Base-by-base conservation (phyloP, 2,888 invertebrate species). In the Drosophila cracens region DNA sequence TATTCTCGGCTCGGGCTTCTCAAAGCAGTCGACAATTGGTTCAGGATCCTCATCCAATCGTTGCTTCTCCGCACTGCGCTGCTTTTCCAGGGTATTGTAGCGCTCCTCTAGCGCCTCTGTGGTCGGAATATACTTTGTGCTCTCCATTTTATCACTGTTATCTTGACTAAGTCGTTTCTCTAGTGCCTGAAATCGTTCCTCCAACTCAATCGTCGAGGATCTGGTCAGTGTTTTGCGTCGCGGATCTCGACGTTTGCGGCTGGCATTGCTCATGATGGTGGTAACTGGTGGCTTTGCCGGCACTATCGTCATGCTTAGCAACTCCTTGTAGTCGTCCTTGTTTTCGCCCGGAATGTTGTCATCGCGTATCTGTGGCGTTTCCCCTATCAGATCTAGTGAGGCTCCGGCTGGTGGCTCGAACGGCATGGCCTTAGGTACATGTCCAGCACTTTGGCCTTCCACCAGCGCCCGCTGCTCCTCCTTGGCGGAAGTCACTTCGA, bases 141-240 rank as follows among this genome's bases (percentile, higher is more conserved):
- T 43, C 16, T 81, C 71, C 4, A 25, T 25, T 8, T 54, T 58
- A 56, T 73, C 70, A 34, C 31, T 29, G 21, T 54, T 58, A 18
- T 88, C 91, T 54, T 82, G 81, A 62, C 90, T 91, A 7, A 91
- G 67, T 1, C 84, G 77, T 13, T 84, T 79, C 49, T 91, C 91
- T 1, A 91, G 56, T 0, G 86, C 89, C 59, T 84, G 81, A 66
- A 83, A 91, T 2, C 87, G 79, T 48, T 91, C 88, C 52, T 91
- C 91, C 54, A 90, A 79, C 18, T 92, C 91, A 25, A 92, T 84
- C 4, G 92, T 91, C 7, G 90, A 82, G 0, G 90, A 91, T 57
- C 90, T 79, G 4, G 91, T 89, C 4, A 92, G 69, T 0, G 91
- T 92, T 21, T 87, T 81, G 0, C 92, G 82, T 11, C 91, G 72